Conservation (phyloP, 2,888 invertebrate genomes). For the Caenorhabditis doughertyi region DNA sequence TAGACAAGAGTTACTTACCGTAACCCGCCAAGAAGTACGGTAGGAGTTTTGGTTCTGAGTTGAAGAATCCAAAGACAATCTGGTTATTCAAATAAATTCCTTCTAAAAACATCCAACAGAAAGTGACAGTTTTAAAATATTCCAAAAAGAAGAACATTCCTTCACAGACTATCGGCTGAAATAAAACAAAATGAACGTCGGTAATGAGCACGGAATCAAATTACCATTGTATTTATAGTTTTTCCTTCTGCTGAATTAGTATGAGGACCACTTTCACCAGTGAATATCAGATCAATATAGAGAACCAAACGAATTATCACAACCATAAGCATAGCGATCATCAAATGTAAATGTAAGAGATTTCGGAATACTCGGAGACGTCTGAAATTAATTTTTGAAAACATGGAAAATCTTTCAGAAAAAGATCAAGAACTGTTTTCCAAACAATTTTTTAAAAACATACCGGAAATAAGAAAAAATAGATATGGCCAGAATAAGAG, state of each 20-base stretch:
- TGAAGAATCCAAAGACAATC: conserved; percentile 86
- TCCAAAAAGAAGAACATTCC: conserved; percentile 90
- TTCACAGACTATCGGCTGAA: conserved; percentile 90
- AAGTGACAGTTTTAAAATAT: conserved; percentile 92
- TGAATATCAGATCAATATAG: conserved; percentile 84
- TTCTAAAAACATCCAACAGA: conserved; percentile 98
- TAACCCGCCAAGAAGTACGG: conserved; percentile 83
- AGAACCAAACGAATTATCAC: conserved; percentile 83
- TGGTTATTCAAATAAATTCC: conserved; percentile 90
- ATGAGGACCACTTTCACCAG: conserved; percentile 81
- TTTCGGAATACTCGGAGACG: conserved; percentile 84
- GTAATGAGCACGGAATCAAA: conserved; percentile 7
- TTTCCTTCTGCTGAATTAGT: conserved; percentile 80
- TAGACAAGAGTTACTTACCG: conserved; percentile 81
- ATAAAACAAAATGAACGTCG: conserved; percentile 29
- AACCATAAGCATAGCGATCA: conserved; percentile 84
- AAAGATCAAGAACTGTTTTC: neutral
- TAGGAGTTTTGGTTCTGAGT: conserved; percentile 83
- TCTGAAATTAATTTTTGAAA: conserved; percentile 76
- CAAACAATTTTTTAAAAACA: conserved; percentile 72
- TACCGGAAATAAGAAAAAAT: conserved; percentile 92
- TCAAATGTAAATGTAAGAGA: conserved; percentile 84
- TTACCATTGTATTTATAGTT: conserved; percentile 84
- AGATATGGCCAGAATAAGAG: conserved; percentile 88
- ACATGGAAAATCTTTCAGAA: too few species aligned